phyloP scores from a whole-genome alignment of 2,797 vertebrate genomes.

The Gymnoscopelus microlampas region DNA sequence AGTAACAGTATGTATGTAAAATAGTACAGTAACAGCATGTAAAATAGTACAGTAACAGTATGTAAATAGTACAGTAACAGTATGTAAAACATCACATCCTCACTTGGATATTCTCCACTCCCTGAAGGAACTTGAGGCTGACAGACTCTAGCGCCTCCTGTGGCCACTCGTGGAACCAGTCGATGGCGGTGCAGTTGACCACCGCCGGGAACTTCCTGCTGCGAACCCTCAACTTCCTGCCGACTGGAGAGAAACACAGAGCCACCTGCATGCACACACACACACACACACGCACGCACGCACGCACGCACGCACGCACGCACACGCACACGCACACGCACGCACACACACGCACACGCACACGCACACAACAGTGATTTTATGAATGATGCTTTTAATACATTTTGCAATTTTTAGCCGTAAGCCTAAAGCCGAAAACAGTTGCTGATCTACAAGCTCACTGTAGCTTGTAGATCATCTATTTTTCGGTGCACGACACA shows the following conservation, averaged over 20 bases:
- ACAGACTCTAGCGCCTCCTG: slow-evolving; percentile 91
- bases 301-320: slow-evolving; percentile 4
- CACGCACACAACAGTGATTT: neutral
- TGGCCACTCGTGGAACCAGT: slow-evolving; percentile 97
- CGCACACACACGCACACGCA: neutral
- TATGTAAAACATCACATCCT: slow-evolving; percentile 36
- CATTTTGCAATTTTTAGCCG: no score
- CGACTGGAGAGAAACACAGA: slow-evolving; percentile 93
- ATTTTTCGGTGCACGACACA: no score
- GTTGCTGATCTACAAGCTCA: no score
- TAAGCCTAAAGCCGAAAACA: no score
- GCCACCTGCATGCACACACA: slow-evolving; percentile 80
- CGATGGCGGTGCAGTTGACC: slow-evolving; percentile 86
- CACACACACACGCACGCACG: slow-evolving; percentile 9
- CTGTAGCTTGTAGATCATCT: no score
- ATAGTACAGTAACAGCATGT: no score
- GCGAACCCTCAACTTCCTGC: slow-evolving; percentile 85
- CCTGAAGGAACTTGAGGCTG: slow-evolving; percentile 90
- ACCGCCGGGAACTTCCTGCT: slow-evolving; percentile 93
- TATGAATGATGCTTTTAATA: no score
- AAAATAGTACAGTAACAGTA: no score
- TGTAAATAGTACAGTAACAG: no score
- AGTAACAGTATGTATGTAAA: no score
- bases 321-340: neutral
- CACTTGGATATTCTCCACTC: slow-evolving; percentile 86